phyloP scores from a whole-genome alignment of 2,888 invertebrate species.

The Cataglyphis cursor region DNA sequence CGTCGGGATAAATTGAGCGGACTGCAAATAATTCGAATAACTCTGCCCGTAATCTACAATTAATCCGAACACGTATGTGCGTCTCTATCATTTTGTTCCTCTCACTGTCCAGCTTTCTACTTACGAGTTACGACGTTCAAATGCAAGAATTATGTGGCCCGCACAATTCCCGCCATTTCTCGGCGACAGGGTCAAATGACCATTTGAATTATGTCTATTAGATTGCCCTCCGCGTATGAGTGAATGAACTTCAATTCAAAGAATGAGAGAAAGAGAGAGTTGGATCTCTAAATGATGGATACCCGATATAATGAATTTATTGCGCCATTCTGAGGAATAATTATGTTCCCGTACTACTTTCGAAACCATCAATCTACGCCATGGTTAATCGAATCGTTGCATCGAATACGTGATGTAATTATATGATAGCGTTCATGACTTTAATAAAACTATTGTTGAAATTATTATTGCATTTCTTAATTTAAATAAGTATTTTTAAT shows the following conservation, averaged over 20 bases:
- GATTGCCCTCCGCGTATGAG: conserved; percentile 66
- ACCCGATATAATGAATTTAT: conserved; percentile 71
- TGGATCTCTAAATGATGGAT: conserved; percentile 64
- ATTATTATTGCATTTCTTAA: background rate
- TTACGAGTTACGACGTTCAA: conserved; percentile 34
- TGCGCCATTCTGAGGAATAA: conserved; percentile 54
- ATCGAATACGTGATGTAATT: conserved; percentile 40
- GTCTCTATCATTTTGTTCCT: background rate
- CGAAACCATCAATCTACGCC: conserved; percentile 18
- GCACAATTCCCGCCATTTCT: conserved; percentile 56
- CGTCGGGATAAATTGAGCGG: conserved; percentile 18
- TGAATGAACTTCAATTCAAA: conserved; percentile 59
- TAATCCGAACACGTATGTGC: conserved; percentile 31
- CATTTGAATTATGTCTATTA: conserved; percentile 72
- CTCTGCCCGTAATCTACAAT: conserved; percentile 39
- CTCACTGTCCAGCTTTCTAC: conserved; percentile 18
- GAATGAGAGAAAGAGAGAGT: conserved; percentile 24
- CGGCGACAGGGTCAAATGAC: conserved; percentile 68
- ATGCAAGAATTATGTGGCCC: conserved; percentile 64
- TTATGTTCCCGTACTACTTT: conserved; percentile 37
- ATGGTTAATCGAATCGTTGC: conserved; percentile 37
- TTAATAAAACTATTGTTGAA: background rate
- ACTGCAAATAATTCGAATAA: conserved; percentile 34
- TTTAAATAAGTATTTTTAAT: background rate
- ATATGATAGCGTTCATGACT: background rate